phyloP scores from a whole-genome alignment of 2,888 invertebrate genomes.

The Pseudeuparius sepicola region DNA sequence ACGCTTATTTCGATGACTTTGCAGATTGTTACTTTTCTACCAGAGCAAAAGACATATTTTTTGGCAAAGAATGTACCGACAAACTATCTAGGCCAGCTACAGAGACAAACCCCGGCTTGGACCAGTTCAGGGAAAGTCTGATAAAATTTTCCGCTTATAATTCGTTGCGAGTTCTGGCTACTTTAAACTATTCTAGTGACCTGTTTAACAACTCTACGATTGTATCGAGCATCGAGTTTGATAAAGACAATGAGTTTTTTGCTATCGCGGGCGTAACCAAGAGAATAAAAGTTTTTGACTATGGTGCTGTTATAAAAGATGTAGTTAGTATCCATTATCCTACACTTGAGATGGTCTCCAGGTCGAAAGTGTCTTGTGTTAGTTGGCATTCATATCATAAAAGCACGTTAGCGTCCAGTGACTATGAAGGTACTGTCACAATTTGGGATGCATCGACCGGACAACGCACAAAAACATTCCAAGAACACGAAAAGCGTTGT shows the following conservation, averaged over 20 bases:
- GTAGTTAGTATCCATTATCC: slow-evolving; percentile 89
- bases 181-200: slow-evolving; percentile 83
- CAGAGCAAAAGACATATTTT: slow-evolving; percentile 61
- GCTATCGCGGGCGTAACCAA: slow-evolving; percentile 94
- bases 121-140: slow-evolving; percentile 74
- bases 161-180: slow-evolving; percentile 69
- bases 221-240: slow-evolving; percentile 89
- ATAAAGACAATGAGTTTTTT: slow-evolving; percentile 91
- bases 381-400: slow-evolving; percentile 92
- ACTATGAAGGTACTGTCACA: slow-evolving; percentile 89
- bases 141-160: slow-evolving; percentile 77
- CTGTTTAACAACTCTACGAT: slow-evolving; percentile 79
- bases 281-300: slow-evolving; percentile 89
- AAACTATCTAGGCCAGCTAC: slow-evolving; percentile 30
- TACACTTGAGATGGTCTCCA: slow-evolving; percentile 80
- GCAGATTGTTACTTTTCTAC: slow-evolving; percentile 77
- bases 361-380: slow-evolving; percentile 89
- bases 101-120: slow-evolving; percentile 45
- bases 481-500: slow-evolving; percentile 90
- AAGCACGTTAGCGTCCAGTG: slow-evolving; percentile 76
- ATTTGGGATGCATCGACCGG: slow-evolving; percentile 85
- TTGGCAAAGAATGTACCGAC: slow-evolving; percentile 40
- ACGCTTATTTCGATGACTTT: slow-evolving; percentile 82
- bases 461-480: slow-evolving; percentile 60
- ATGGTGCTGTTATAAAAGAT: slow-evolving; percentile 72